Conservation (phyloP, 2,888 invertebrate genomes). For the Ptilodon capucinus region DNA sequence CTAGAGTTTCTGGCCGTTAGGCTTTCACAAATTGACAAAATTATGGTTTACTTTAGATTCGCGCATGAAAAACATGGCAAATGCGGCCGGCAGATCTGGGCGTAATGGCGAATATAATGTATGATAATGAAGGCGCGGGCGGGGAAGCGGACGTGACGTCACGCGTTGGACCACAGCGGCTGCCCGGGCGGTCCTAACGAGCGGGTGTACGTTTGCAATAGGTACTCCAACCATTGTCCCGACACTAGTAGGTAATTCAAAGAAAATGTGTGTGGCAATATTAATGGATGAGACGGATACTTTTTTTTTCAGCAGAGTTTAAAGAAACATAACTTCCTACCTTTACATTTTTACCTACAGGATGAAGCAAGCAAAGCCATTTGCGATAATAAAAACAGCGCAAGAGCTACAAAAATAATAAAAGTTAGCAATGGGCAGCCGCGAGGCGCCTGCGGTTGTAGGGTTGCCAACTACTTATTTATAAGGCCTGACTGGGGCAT, state of each 20-base stretch:
- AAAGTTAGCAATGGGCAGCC: constrained; percentile 67
- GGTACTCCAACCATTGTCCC: constrained; percentile 50
- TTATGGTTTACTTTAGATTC: too few relatives aligned
- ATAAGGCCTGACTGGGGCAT: too few relatives aligned
- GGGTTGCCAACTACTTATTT: too few relatives aligned
- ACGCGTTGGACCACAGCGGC: constrained; percentile 75
- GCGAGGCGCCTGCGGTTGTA: constrained; percentile 59
- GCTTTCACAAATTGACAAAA: constrained; percentile 26
- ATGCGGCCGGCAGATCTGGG: constrained; percentile 64
- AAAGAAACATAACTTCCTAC: constrained; percentile 11
- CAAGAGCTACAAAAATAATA: constrained; percentile 70
- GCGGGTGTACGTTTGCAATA: constrained; percentile 74
- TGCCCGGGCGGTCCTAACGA: constrained; percentile 67
- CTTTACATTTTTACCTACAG: constrained; percentile 22
- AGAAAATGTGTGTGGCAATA: constrained; percentile 18
- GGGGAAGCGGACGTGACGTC: constrained; percentile 73
- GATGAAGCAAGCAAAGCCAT: constrained; percentile 52
- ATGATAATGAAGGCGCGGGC: constrained; percentile 77
- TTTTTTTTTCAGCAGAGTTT: too few relatives aligned
- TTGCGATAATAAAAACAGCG: constrained; percentile 66
- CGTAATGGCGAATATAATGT: constrained; percentile 79
- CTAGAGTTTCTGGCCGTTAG: too few relatives aligned
- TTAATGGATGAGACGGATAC: not conserved
- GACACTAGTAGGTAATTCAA: constrained; percentile 28
- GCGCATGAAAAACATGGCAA: constrained; percentile 66